Conservation (phyloP, 2,888 invertebrate species). For the Bruchidius siliquastri region DNA sequence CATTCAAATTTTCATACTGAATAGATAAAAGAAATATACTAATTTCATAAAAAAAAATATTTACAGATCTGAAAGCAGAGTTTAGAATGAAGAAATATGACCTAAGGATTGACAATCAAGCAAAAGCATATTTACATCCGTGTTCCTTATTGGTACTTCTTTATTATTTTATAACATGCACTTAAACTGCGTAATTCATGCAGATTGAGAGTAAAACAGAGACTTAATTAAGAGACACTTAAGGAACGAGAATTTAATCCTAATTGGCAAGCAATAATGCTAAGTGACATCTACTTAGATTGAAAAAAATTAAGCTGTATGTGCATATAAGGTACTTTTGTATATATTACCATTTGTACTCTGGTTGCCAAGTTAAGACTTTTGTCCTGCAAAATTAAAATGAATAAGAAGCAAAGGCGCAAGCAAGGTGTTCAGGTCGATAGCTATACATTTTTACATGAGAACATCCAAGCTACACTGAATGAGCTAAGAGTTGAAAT, state of each 20-base stretch:
- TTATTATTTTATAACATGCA: neutral
- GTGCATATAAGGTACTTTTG: neutral
- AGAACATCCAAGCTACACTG: neutral
- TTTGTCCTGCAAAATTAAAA: slow-evolving; percentile 71
- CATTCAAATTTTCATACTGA: too few relatives aligned
- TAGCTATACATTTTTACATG: neutral
- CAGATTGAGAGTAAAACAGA: neutral
- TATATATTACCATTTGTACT: slow-evolving; percentile 74
- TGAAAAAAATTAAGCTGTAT: neutral
- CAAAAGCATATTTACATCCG: neutral
- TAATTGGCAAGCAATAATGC: neutral
- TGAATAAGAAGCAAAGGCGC: slow-evolving; percentile 35
- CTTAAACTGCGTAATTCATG: neutral
- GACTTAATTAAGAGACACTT: neutral
- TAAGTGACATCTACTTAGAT: neutral
- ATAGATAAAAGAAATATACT: too few relatives aligned
- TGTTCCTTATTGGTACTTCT: neutral
- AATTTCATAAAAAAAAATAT: too few relatives aligned
- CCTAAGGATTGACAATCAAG: neutral
- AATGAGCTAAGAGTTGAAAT: neutral
- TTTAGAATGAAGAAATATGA: too few relatives aligned
- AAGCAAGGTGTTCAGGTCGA: neutral
- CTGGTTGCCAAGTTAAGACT: slow-evolving; percentile 79
- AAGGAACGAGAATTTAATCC: neutral
- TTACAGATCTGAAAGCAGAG: too few relatives aligned